These are phyloP conservation scores for Campoletis sonorensis DNA, from an alignment of 1,140 invertebrate species.

Conservation along the genomic window DNA sequence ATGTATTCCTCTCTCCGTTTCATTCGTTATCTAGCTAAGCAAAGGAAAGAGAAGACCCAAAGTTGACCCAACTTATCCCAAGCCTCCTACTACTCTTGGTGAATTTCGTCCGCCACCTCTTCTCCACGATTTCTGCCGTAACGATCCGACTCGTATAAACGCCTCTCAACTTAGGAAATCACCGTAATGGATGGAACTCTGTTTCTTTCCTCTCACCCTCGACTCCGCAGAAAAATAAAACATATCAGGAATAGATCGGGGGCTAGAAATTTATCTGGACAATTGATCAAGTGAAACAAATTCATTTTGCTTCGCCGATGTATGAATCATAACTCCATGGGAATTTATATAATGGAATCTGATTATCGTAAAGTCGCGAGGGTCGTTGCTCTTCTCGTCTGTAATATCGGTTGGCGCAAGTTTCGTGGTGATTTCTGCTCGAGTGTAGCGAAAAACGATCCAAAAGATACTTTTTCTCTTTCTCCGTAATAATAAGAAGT, in stretches of 20 bases:
- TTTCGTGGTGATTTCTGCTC: conserved; percentile 5
- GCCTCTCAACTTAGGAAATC: conserved; percentile 27
- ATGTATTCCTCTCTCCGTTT: not conserved
- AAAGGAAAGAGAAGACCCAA: not conserved
- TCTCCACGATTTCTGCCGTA: not conserved
- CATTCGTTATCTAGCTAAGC: not conserved
- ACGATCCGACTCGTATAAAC: not conserved
- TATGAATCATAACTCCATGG: not conserved
- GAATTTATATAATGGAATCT: not conserved
- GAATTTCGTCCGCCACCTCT: not conserved
- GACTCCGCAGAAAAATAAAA: no score
- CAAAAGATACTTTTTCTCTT: not conserved
- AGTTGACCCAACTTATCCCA: not conserved
- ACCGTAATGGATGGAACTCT: conserved; percentile 23
- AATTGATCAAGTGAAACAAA: no score
- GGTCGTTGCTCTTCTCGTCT: not conserved
- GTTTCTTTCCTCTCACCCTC: no score
- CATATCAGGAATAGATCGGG: not conserved
- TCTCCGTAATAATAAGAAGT: not conserved
- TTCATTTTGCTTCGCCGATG: not conserved
- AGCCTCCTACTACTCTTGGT: not conserved
- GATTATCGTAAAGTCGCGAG: not conserved
- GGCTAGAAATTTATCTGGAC: not conserved
- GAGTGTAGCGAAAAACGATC: not conserved
- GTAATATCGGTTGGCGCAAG: not conserved